Percentiles rank a stretch among this genome's conserved stretches.
Evolutionary conservation across 2,113 vertebrate species (phyloP).

Genomic region (Pteruthius melanotis): DNA sequence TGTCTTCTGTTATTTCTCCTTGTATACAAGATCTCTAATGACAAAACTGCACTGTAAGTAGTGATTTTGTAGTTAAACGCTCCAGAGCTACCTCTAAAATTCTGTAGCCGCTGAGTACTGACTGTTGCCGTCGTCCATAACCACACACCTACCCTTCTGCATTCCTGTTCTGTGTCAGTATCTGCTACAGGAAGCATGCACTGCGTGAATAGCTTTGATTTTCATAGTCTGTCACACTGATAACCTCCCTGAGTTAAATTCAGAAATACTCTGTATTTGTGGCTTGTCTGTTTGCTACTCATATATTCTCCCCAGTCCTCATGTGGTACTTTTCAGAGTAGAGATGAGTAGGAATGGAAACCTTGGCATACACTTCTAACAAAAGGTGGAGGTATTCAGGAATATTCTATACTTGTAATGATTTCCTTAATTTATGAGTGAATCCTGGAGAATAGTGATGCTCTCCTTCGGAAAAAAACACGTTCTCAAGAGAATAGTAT

Average conservation of each 20-base stretch:
- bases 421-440: background rate
- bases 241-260: background rate
- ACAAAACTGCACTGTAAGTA: background rate
- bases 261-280: background rate
- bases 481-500: background rate
- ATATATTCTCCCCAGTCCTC: background rate
- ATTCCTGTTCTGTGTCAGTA: background rate
- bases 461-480: background rate
- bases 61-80: background rate
- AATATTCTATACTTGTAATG: background rate
- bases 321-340: background rate
- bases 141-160: background rate
- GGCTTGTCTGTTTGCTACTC: background rate
- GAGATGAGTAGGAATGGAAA: background rate
- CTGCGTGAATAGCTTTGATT: background rate
- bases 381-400: background rate
- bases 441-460: background rate
- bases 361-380: background rate
- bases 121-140: background rate
- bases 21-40: background rate
- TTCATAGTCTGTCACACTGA: background rate
- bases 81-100: background rate
- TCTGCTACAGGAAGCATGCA: background rate
- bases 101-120: background rate
- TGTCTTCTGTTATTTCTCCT: background rate